Base-by-base conservation (phyloP, 2,113 vertebrate genomes). In the Meles meles region DNA sequence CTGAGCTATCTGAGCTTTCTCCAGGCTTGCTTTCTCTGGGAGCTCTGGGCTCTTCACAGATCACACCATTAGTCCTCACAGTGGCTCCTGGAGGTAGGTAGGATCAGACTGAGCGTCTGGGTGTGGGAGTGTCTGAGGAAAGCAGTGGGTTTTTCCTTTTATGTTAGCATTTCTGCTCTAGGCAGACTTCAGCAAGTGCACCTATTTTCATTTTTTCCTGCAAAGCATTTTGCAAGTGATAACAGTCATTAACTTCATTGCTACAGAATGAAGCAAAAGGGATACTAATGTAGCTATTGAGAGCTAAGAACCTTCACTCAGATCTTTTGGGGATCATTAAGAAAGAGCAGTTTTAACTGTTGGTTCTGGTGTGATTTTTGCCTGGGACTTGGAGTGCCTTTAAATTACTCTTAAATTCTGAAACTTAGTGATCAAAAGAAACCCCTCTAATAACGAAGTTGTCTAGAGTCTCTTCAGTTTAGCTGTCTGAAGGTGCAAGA, bases 211-310 rank as follows among this genome's bases (percentile, higher is more conserved):
- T 84, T 44, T 96, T 96, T 96, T 96, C 96, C 87, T 97, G 93
- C 88, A 95, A 94, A 93, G 93, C 93, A 18, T 94, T 93, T 97
- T 97, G 69, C 57, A 49, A 80, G 84, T 90, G 87, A 59, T 84
- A 96, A 74, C 23, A 95, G 76, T 93, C 88, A 96, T 95, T 97
- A 97, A 65, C 94, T 93, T 84, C 61, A 44, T 82, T 95, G 81
- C 44, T 95, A 37, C 71, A 44, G 71, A 94, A 88, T 95, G 55
- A 96, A 94, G 52, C 92, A 71, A 95, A 96, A 83, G 63, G 72
- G 37, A 10, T 85, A 86, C 88, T 81, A 88, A 49, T 67, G 18
- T 47, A 67, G 69, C 90, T 92, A 12, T 47, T 81, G 90, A 97
- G 81, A 96, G 95, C 85, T 92, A 80, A 87, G 76, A 77, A 76